phyloP scores from a whole-genome alignment of 2,888 invertebrate genomes.

The Aporophyla lueneburgensis region DNA sequence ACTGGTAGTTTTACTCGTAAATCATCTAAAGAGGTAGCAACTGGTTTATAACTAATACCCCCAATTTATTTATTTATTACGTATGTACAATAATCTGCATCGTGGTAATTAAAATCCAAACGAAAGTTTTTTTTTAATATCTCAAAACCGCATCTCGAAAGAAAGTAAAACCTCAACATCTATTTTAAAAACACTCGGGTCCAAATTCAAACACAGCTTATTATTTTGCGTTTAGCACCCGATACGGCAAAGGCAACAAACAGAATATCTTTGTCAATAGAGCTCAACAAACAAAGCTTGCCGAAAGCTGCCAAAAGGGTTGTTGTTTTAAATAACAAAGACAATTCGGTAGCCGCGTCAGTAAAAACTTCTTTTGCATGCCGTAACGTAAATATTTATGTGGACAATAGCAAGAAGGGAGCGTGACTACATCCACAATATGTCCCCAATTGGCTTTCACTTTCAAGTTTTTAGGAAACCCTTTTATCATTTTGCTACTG shows the following conservation, averaged over 20 bases:
- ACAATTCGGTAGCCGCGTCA: constrained; percentile 86
- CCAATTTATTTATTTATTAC: constrained; percentile 40
- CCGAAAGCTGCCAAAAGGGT: constrained; percentile 86
- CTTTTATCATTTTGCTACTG: constrained; percentile 87
- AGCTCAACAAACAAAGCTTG: constrained; percentile 75
- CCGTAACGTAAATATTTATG: constrained; percentile 88
- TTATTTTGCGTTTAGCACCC: constrained; percentile 65
- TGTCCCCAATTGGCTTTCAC: constrained; percentile 88
- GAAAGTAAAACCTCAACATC: constrained; percentile 43
- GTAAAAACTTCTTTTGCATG: constrained; percentile 89
- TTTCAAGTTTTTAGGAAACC: constrained; percentile 87
- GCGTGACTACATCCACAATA: constrained; percentile 84
- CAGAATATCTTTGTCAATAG: constrained; percentile 76
- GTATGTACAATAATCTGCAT: constrained; percentile 33
- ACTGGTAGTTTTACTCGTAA: constrained; percentile 43
- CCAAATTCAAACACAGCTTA: constrained; percentile 46
- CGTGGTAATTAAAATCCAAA: constrained; percentile 22
- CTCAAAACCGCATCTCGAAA: neutral
- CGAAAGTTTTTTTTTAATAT: neutral
- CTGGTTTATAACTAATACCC: constrained; percentile 27
- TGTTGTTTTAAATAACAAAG: constrained; percentile 87
- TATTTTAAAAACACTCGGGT: constrained; percentile 24
- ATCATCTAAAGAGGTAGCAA: constrained; percentile 30
- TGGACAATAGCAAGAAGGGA: constrained; percentile 82
- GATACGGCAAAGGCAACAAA: constrained; percentile 63